Evolutionary conservation across 2,797 vertebrate species (phyloP), one percentile per base, ranked within the genome.

Genomic region (Notamacropus eugenii): DNA sequence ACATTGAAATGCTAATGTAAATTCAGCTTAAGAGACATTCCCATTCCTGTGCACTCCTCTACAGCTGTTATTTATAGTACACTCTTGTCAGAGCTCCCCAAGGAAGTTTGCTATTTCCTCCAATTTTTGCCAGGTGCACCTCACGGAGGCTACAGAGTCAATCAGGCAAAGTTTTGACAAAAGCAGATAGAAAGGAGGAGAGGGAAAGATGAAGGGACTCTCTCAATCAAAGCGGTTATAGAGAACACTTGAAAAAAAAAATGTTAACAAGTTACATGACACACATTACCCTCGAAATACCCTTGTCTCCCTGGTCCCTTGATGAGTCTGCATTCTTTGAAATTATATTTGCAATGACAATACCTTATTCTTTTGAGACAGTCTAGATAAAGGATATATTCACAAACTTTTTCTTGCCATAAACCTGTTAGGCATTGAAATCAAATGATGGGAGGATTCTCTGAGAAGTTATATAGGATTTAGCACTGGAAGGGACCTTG

Each of bases 311-410:
- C 95, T 11, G 16, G 16, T 92, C 46, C 67, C 67, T 1, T 2
- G 27, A 46, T 13, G 54, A 97, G 52, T 46, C 54, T 94, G 95
- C 46, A 55, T 29, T 90, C 62, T 96, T 54, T 34, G 27, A 92
- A 95, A 97, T 95, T 97, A 95, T 90, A 94, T 87, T 97, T 96
- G 94, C 94, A 97, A 97, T 97, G 95, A 52, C 0, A 55, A 8
- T 91, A 57, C 50, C n/a, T 92, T n/a, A 14, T 96, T 95, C 74
- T 59, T 90, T 1, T 74, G 57, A 31, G 54, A 9, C 50, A 90
- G 95, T 93, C 91, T 59, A 62, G 59, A 92, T 52, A 92, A 58
- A 34, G 54, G 93, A 93, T 92, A 46, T 90, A 59, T 93, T 93
- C 91, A 92, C 56, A 93, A 96, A 29, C 0, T 0, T 59, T 55